These are phyloP conservation scores for Eupelmus urozonus DNA, from an alignment of 2,888 invertebrate genomes.

Conservation along the genomic window DNA sequence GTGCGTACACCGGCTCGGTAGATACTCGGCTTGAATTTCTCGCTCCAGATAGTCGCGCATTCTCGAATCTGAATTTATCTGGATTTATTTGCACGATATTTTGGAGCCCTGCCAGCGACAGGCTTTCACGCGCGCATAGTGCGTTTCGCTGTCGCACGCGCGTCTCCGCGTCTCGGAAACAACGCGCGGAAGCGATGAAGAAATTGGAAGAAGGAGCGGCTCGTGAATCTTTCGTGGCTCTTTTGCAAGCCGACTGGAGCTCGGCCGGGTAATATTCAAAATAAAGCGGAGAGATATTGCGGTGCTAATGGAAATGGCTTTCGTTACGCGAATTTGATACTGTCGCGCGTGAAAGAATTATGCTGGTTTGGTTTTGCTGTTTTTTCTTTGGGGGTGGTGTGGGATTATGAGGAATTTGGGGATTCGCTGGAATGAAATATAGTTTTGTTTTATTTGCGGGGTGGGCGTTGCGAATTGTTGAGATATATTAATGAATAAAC, in stretches of 20 bases:
- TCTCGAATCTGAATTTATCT: slow-evolving; percentile 67
- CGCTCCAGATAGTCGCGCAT: slow-evolving; percentile 68
- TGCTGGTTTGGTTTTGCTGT: background rate
- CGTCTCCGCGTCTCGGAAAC: slow-evolving; percentile 11
- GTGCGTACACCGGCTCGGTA: too few relatives aligned
- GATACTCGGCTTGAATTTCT: slow-evolving; percentile 69
- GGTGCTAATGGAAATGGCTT: background rate
- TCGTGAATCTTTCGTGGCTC: slow-evolving; percentile 15
- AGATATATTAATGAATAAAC: too few relatives aligned
- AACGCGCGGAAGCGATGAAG: slow-evolving; percentile 10
- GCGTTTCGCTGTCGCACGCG: slow-evolving; percentile 3
- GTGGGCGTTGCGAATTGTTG: too few relatives aligned
- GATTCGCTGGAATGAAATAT: too few relatives aligned
- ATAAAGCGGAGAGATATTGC: background rate
- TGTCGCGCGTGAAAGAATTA: background rate
- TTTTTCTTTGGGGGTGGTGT: background rate
- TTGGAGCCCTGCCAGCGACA: slow-evolving; percentile 67
- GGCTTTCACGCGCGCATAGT: slow-evolving; percentile 11
- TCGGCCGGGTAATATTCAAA: background rate
- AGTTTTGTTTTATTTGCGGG: too few relatives aligned
- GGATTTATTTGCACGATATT: slow-evolving; percentile 69
- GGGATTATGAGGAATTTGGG: too few relatives aligned
- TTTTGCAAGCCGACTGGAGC: background rate
- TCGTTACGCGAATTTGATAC: background rate
- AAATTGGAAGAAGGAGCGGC: background rate